Evolutionary conservation across 2,888 invertebrate genomes (phyloP), one percentile per base, ranked within the genome.

Genomic region (Campaea margaritaria): DNA sequence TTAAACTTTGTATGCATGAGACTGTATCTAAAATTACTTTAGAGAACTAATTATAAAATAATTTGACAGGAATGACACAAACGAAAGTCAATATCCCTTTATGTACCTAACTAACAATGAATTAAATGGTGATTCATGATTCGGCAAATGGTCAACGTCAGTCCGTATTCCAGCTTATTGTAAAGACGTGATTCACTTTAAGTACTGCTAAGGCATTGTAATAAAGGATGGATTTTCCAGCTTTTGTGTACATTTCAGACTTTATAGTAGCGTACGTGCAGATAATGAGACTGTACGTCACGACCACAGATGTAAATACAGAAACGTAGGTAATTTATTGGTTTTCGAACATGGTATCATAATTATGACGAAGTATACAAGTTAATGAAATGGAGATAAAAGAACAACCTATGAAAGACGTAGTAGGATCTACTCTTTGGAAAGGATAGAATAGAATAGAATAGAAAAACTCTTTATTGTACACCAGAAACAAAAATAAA

Each of bases 81-180:
- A 43, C 34, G 28, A 54, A 16, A 34, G 41, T 14, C 8, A 53
- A 39, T 46, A 39, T 45, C 36, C 36, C 13, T 38, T 34, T 42
- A n/a, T n/a, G n/a, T n/a, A 14, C 9, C 34, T 16, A 3, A 41
- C 42, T 36, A 57, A 62, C 59, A 63, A 56, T 54, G 43, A 60
- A 58, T 62, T 53, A 48, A 52, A 64, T 47, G 48, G 42, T 77
- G 77, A 78, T 50, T 78, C 77, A 77, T 39, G 45, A 62, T 69
- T 67, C 60, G 66, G 54, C 68, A 72, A 68, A 73, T 65, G 59
- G 65, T 45, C 38, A 57, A 65, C 58, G 47, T 52, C 63, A 45
- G 53, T 5, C 5, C 49, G 57, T 34, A 62, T 52, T 62, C 57
- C 46, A 56, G 47, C 42, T 49, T 64, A 62, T 64, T 63, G 57